Percentiles rank a stretch among this genome's conserved stretches.
These are phyloP conservation scores for Scaptomyza graminum DNA, from an alignment of 1,140 invertebrate genomes.

Conservation along the genomic window DNA sequence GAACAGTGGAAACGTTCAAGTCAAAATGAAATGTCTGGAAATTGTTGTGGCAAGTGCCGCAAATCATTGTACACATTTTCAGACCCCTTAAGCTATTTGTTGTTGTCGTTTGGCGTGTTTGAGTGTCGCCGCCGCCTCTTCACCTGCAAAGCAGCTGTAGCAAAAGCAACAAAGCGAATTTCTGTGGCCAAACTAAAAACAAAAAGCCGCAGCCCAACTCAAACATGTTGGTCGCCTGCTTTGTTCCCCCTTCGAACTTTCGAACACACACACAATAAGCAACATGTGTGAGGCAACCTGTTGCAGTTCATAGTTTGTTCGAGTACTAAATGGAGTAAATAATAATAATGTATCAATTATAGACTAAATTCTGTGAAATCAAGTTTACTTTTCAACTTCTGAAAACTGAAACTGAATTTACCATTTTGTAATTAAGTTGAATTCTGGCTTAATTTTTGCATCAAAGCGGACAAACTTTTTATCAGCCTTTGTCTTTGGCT, in stretches of 20 bases:
- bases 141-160: constrained; percentile 17
- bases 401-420: too few relatives aligned
- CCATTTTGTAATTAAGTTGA: background rate
- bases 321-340: too few relatives aligned
- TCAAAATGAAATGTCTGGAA: constrained; percentile 7
- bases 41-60: constrained; percentile 13
- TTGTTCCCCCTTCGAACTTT: constrained; percentile 4
- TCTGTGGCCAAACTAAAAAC: constrained; percentile 38
- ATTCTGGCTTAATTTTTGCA: background rate
- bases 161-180: constrained; percentile 45
- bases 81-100: constrained; percentile 1
- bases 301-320: constrained; percentile 1
- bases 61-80: constrained; percentile 18
- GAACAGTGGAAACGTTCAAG: constrained; percentile 20
- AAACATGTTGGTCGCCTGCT: constrained; percentile 28
- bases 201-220: constrained; percentile 39
- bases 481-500: background rate
- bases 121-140: constrained; percentile 50
- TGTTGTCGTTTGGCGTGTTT: constrained; percentile 19
- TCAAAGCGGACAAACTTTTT: background rate
- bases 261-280: constrained; percentile 38
- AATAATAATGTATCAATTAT: too few relatives aligned
- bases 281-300: constrained; percentile 51
- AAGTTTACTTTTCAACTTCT: too few relatives aligned
- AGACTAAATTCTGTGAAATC: too few relatives aligned